These are phyloP conservation scores for Scleropages formosus DNA, from an alignment of 2,797 vertebrate genomes.

Conservation along the genomic window DNA sequence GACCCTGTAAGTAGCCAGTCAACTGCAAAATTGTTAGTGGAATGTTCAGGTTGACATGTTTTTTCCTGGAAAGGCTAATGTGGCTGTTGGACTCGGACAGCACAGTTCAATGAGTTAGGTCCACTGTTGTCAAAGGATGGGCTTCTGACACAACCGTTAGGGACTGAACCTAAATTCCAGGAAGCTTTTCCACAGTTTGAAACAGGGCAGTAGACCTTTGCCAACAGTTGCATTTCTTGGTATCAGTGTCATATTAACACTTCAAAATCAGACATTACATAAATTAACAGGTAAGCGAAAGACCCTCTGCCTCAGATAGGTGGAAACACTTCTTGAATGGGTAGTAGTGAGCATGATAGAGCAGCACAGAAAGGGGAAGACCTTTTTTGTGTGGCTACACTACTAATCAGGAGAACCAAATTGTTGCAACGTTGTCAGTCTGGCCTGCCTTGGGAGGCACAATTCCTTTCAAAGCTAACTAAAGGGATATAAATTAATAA, in stretches of 20 bases:
- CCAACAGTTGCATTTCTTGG: too few relatives aligned
- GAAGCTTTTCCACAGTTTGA: background rate
- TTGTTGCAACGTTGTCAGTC: background rate
- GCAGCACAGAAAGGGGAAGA: too few relatives aligned
- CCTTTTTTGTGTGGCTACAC: too few relatives aligned
- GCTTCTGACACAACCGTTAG: background rate
- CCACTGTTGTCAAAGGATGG: background rate
- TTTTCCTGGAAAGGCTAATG: background rate
- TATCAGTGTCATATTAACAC: too few relatives aligned
- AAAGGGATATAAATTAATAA: background rate
- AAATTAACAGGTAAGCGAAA: too few relatives aligned
- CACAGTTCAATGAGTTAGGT: background rate
- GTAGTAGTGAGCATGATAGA: too few relatives aligned
- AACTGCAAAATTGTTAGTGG: conserved; percentile 15
- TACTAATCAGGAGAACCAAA: background rate
- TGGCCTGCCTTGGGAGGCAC: background rate
- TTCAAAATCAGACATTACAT: too few relatives aligned
- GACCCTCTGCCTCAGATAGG: too few relatives aligned
- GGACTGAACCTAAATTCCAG: background rate
- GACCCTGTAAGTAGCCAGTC: background rate
- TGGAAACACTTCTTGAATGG: too few relatives aligned
- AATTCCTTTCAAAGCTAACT: background rate
- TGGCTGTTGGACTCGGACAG: background rate
- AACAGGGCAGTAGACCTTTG: background rate
- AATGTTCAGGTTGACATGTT: background rate